phyloP scores from a whole-genome alignment of 2,888 invertebrate species.

The Stenoptilia bipunctidactyla region DNA sequence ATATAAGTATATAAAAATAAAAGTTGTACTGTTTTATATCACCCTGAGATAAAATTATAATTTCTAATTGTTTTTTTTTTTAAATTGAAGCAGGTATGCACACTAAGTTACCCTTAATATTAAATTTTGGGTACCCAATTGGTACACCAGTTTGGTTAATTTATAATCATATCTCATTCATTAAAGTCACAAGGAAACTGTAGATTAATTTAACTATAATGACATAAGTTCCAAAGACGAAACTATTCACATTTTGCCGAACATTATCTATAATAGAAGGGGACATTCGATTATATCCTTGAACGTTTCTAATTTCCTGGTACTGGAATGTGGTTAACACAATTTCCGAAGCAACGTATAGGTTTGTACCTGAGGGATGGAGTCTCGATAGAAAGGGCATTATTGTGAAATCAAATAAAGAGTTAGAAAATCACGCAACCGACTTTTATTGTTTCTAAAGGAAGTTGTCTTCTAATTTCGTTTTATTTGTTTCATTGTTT shows the following conservation, averaged over 20 bases:
- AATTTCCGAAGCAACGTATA: constrained; percentile 59
- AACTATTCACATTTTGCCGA: not conserved
- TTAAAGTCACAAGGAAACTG: not conserved
- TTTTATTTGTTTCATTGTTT: not conserved
- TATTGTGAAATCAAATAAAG: constrained; percentile 60
- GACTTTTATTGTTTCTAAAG: constrained; percentile 31
- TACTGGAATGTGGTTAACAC: constrained; percentile 64
- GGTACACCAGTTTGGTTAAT: too few species aligned
- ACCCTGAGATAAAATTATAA: too few species aligned
- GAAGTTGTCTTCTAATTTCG: not conserved
- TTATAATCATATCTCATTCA: not conserved
- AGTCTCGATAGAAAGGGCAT: constrained; percentile 36
- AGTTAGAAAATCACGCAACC: constrained; percentile 45
- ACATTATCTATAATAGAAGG: constrained; percentile 12
- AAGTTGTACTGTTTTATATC: too few species aligned
- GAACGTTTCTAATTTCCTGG: constrained; percentile 70
- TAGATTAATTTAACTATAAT: not conserved
- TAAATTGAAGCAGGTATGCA: too few species aligned
- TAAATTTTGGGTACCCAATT: too few species aligned
- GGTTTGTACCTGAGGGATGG: constrained; percentile 44
- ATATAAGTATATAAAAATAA: too few species aligned
- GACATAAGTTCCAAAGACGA: not conserved
- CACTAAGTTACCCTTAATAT: too few species aligned
- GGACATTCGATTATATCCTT: constrained; percentile 65
- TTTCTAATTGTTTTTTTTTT: too few species aligned